Evolutionary conservation across 1,140 invertebrate genomes (phyloP).

Genomic region (Physella acuta): DNA sequence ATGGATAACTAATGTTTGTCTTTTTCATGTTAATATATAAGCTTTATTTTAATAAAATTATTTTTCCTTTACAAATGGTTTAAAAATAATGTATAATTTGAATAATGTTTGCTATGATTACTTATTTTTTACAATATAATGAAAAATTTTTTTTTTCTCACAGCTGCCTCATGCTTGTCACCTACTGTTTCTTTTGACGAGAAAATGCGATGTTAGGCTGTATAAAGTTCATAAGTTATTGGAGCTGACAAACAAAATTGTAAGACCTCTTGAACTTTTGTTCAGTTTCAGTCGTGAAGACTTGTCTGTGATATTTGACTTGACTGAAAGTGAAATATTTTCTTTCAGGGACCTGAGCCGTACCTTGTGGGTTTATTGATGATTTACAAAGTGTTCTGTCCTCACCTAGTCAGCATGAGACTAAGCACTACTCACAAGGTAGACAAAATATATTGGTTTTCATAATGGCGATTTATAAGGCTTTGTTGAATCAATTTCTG

Average conservation of each 20-base stretch:
- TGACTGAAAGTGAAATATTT: not conserved
- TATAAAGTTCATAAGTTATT: conserved; percentile 47
- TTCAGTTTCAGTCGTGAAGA: too few relatives aligned
- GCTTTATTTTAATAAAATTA: too few relatives aligned
- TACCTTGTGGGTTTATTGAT: conserved; percentile 46
- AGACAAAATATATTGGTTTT: not conserved
- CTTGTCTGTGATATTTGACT: not conserved
- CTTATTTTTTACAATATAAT: not conserved
- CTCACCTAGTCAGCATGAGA: conserved; percentile 40
- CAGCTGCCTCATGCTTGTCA: conserved; percentile 54
- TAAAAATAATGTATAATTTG: too few relatives aligned
- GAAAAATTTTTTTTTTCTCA: conserved; percentile 12
- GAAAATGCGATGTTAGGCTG: conserved; percentile 49
- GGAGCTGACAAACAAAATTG: conserved; percentile 32
- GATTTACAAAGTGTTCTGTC: conserved; percentile 49
- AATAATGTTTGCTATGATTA: not conserved
- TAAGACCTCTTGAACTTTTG: not conserved
- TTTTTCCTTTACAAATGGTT: too few relatives aligned
- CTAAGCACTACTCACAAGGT: conserved; percentile 14
- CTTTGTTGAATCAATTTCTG: not conserved
- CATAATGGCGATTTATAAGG: too few relatives aligned
- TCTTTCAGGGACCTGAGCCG: conserved; percentile 45
- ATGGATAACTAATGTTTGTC: too few relatives aligned
- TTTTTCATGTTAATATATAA: too few relatives aligned
- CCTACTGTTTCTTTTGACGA: conserved; percentile 50